Conservation (phyloP, 2,888 invertebrate genomes). For the Actias luna region DNA sequence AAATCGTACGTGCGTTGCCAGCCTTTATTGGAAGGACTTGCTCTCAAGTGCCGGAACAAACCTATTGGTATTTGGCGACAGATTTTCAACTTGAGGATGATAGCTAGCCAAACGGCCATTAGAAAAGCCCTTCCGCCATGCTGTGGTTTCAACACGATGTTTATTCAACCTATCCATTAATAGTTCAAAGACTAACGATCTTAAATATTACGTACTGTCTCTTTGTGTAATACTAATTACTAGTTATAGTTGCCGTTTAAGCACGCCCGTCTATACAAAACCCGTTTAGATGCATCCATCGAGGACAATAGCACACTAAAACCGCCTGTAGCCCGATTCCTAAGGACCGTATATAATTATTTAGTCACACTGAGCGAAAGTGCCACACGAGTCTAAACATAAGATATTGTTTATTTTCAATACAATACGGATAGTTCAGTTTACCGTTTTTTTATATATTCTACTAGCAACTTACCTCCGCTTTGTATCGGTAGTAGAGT, state of each 20-base stretch:
- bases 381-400: constrained; percentile 25
- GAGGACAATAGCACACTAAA: constrained; percentile 23
- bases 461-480: too few species aligned
- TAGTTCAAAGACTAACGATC: too few species aligned
- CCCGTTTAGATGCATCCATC: constrained; percentile 15
- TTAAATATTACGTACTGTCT: not conserved
- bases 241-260: not conserved
- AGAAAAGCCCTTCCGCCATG: too few species aligned
- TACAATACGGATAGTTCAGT: not conserved
- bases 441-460: constrained; percentile 3
- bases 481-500: too few species aligned
- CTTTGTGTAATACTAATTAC: not conserved
- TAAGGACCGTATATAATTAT: constrained; percentile 35
- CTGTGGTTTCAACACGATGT: too few species aligned
- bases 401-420: not conserved
- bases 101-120: too few species aligned
- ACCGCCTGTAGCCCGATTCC: constrained; percentile 21
- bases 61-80: too few species aligned
- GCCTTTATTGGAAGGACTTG: too few species aligned
- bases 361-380: constrained; percentile 39
- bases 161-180: too few species aligned
- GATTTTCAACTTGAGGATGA: too few species aligned
- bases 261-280: not conserved
- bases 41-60: too few species aligned
- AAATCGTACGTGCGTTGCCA: too few species aligned